phyloP scores from a whole-genome alignment of 2,888 invertebrate genomes.

The Caenorhabditis macrosperma region DNA sequence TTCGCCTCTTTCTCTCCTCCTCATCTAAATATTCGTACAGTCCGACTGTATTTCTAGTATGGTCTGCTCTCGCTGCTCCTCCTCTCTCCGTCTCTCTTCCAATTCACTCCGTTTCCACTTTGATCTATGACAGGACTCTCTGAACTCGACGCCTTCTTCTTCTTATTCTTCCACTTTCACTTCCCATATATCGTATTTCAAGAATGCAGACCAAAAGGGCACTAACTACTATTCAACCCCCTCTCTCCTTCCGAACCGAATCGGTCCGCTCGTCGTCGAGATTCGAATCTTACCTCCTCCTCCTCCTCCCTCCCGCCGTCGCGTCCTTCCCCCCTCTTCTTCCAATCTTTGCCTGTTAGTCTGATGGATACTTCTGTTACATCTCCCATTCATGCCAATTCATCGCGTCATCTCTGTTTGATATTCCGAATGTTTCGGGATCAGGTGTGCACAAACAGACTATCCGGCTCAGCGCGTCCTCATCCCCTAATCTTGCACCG shows the following conservation, averaged over 20 bases:
- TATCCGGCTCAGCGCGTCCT: not conserved
- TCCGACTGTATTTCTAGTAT: conserved; percentile 5
- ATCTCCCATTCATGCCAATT: not conserved
- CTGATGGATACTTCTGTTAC: not conserved
- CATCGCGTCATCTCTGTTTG: not conserved
- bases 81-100: not conserved
- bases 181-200: not conserved
- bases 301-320: not conserved
- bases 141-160: not conserved
- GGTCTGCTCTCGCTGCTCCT: conserved; percentile 1
- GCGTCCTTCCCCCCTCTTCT: not conserved
- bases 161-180: not conserved
- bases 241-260: not conserved
- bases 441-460: not conserved
- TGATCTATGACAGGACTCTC: not conserved
- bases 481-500: not conserved
- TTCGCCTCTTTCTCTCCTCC: not conserved
- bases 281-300: not conserved
- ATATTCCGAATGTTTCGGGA: not conserved
- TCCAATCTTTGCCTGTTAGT: not conserved
- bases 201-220: not conserved
- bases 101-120: not conserved
- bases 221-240: not conserved
- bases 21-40: conserved; percentile 3
- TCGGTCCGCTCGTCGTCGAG: not conserved